Conservation (phyloP, 2,113 vertebrate species). For the Tamias sibiricus region DNA sequence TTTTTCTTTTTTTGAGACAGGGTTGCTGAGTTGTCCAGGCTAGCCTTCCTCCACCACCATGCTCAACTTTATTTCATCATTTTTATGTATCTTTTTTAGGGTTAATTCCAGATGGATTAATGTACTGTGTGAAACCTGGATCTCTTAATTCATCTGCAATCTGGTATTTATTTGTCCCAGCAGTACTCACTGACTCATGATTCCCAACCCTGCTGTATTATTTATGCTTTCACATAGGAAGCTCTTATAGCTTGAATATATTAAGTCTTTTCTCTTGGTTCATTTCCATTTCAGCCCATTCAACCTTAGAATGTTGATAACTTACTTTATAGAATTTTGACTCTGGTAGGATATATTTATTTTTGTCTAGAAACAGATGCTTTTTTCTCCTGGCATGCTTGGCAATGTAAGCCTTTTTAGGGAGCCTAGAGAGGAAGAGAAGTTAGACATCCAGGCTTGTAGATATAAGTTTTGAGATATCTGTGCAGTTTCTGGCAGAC, state of each 20-base stretch:
- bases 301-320: conserved; percentile 33
- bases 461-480: not conserved
- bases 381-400: not conserved
- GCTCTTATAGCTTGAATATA: not conserved
- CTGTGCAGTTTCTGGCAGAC: not conserved
- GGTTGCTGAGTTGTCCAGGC: too few relatives aligned
- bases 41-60: too few relatives aligned
- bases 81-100: conserved; percentile 16
- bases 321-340: conserved; percentile 22
- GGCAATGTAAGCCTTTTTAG: not conserved
- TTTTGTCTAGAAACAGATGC: conserved; percentile 44
- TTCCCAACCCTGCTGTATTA: not conserved
- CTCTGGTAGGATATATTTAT: conserved; percentile 32
- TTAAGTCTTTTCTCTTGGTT: conserved; percentile 8
- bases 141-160: conserved; percentile 8
- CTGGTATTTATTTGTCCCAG: not conserved
- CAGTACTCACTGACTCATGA: not conserved
- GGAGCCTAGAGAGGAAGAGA: conserved; percentile 1
- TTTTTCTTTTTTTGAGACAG: not conserved
- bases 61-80: not conserved
- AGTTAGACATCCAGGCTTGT: not conserved
- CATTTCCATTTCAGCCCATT: conserved; percentile 44
- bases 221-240: not conserved
- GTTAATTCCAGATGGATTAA: conserved; percentile 1
- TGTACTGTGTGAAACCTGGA: not conserved